Percentiles rank a stretch among this genome's conserved stretches.
Evolutionary conservation across 2,113 vertebrate species (phyloP).

Genomic region (Plotosus lineatus): DNA sequence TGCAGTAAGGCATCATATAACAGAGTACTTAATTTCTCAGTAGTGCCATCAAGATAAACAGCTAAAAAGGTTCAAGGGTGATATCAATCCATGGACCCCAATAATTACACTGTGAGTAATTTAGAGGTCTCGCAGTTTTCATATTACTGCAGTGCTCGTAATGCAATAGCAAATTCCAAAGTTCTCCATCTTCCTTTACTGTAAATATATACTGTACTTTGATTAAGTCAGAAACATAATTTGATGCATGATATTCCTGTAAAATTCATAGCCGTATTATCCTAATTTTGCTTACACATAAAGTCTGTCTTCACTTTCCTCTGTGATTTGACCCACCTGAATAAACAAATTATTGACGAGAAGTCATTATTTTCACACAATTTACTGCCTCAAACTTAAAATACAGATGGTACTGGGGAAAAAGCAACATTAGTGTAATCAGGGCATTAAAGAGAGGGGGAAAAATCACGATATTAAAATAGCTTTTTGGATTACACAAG

Average conservation of each 20-base stretch:
- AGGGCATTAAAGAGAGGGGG: not conserved
- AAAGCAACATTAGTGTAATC: not conserved
- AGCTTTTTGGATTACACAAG: not conserved
- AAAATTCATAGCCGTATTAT: slow-evolving; percentile 2
- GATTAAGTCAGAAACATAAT: not conserved
- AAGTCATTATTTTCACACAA: slow-evolving; percentile 4
- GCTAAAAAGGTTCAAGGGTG: slow-evolving; percentile 12
- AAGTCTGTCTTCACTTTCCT: not conserved
- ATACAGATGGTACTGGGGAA: slow-evolving; percentile 3
- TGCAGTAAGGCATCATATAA: slow-evolving; percentile 10
- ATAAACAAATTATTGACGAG: slow-evolving; percentile 5
- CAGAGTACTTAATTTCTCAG: not conserved
- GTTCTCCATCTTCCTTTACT: not conserved
- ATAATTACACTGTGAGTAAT: not conserved
- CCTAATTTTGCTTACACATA: slow-evolving; percentile 15
- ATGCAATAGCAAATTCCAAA: not conserved
- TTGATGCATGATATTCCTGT: not conserved
- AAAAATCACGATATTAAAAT: slow-evolving; percentile 11
- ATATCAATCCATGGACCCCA: not conserved
- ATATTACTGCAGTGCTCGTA: not conserved
- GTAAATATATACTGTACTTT: not conserved
- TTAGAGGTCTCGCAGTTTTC: not conserved
- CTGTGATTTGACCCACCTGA: not conserved
- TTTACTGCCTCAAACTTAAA: slow-evolving; percentile 9
- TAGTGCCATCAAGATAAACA: not conserved